These are phyloP conservation scores for Drepanosiphum platanoidis DNA, from an alignment of 2,888 invertebrate species.

Conservation along the genomic window DNA sequence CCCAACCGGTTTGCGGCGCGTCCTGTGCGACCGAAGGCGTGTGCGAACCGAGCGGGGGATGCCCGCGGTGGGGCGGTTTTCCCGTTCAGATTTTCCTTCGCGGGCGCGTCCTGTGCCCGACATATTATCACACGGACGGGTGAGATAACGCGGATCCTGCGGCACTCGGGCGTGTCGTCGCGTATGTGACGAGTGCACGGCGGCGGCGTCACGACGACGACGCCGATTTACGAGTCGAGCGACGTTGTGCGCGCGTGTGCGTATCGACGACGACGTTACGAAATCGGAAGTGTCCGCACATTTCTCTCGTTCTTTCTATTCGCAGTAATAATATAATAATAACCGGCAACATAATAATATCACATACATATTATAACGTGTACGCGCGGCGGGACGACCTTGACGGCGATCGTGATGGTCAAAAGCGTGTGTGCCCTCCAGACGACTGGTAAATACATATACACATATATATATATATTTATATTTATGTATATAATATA, in stretches of 20 bases:
- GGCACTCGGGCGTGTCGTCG: neutral
- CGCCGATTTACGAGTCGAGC: no score
- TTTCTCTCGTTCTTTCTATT: conserved; percentile 18
- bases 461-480: no score
- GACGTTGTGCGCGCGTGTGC: neutral
- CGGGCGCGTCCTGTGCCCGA: no score
- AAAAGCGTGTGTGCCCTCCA: conserved; percentile 56
- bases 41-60: no score
- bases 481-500: neutral
- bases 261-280: conserved; percentile 14
- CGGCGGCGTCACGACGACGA: neutral
- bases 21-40: neutral
- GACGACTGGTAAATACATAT: neutral
- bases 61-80: neutral
- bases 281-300: conserved; percentile 39
- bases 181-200: no score
- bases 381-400: conserved; percentile 31
- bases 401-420: conserved; percentile 50
- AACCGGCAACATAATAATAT: neutral
- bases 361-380: neutral
- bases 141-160: neutral
- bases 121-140: no score
- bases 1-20: neutral
- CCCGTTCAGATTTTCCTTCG: no score
- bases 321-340: neutral